These are phyloP conservation scores for Dendrolimus houi DNA, from an alignment of 2,888 invertebrate genomes.

Conservation along the genomic window DNA sequence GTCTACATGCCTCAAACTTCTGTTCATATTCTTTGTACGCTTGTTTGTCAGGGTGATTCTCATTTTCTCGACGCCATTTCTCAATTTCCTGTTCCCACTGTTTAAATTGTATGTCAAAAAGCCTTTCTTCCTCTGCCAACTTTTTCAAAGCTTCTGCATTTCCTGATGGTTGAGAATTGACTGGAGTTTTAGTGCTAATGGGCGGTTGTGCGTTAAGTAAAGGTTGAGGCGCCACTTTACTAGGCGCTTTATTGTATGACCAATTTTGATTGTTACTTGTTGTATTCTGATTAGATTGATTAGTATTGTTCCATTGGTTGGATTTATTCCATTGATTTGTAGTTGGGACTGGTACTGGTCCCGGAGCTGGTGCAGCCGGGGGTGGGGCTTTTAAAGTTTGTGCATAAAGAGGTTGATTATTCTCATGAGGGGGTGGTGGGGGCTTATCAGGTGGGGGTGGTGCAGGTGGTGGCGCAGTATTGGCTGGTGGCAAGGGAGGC, in stretches of 20 bases:
- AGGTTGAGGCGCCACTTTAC: slow-evolving; percentile 6
- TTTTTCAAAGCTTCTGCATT: slow-evolving; percentile 57
- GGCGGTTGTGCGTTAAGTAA: not conserved
- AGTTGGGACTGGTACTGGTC: slow-evolving; percentile 1
- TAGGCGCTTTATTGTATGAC: slow-evolving; percentile 29
- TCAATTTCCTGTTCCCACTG: slow-evolving; percentile 95
- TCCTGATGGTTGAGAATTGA: slow-evolving; percentile 14
- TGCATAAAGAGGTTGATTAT: slow-evolving; percentile 53
- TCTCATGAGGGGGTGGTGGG: slow-evolving; percentile 57
- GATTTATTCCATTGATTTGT: slow-evolving; percentile 15
- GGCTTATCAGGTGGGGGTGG: slow-evolving; percentile 38
- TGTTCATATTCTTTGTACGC: slow-evolving; percentile 91
- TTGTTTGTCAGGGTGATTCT: slow-evolving; percentile 92
- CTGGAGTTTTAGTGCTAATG: not conserved
- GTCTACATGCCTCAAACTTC: slow-evolving; percentile 90
- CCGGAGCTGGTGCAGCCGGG: slow-evolving; percentile 25
- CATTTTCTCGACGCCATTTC: slow-evolving; percentile 93
- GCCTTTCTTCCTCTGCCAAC: slow-evolving; percentile 82
- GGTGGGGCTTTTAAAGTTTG: slow-evolving; percentile 17
- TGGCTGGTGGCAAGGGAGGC: slow-evolving; percentile 41
- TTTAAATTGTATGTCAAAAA: slow-evolving; percentile 91
- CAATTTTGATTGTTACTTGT: slow-evolving; percentile 44
- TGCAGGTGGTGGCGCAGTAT: slow-evolving; percentile 33
- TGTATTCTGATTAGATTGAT: slow-evolving; percentile 10
- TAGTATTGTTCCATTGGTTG: slow-evolving; percentile 22